phyloP scores from a whole-genome alignment of 2,113 vertebrate species.

The Callipepla squamata region DNA sequence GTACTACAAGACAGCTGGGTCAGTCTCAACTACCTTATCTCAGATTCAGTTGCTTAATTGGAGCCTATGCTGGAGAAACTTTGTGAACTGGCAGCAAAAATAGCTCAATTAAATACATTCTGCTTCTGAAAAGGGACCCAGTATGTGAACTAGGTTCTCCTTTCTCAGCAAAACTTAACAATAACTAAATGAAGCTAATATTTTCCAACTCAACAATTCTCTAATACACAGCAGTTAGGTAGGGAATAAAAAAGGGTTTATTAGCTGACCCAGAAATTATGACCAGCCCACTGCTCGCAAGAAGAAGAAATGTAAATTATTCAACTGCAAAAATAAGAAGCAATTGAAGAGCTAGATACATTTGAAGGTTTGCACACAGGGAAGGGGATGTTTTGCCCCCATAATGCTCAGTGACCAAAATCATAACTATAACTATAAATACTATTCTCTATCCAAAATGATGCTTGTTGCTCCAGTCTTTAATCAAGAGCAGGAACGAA shows the following conservation, averaged over 20 bases:
- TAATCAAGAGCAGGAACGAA: background rate
- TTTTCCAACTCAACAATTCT: conserved; percentile 61
- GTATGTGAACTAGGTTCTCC: background rate
- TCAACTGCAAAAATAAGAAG: background rate
- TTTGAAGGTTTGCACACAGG: background rate
- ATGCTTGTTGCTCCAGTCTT: background rate
- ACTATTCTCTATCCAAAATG: background rate
- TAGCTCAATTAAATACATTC: conserved; percentile 46
- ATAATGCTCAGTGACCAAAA: background rate
- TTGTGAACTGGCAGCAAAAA: conserved; percentile 40
- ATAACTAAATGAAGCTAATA: conserved; percentile 55
- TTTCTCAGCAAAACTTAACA: conserved; percentile 56
- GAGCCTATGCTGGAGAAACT: background rate
- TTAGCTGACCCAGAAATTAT: conserved; percentile 49
- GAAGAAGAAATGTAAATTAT: background rate
- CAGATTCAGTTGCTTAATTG: conserved; percentile 28
- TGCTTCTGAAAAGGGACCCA: conserved; percentile 28
- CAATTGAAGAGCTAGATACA: background rate
- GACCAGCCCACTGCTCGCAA: background rate
- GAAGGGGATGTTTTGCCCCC: background rate
- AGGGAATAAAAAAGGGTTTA: conserved; percentile 4
- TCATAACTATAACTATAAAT: background rate
- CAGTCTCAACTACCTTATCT: conserved; percentile 3
- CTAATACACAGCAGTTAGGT: conserved; percentile 8
- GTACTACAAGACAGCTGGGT: background rate